These are phyloP conservation scores for Rhinophrynus dorsalis DNA, from an alignment of 2,797 vertebrate species.

Conservation along the genomic window DNA sequence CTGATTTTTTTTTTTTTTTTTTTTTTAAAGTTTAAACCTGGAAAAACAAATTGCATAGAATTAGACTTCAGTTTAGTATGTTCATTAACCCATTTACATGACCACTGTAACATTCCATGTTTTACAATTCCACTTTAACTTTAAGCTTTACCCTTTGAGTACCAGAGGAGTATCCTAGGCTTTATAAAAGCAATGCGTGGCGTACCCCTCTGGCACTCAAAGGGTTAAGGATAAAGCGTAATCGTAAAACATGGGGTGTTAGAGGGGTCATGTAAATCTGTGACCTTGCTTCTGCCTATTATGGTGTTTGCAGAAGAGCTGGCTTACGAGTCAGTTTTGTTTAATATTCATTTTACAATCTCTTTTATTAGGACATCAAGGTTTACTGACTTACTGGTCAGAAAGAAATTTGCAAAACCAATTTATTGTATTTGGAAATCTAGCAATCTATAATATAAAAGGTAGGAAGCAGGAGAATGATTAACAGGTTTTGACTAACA, in stretches of 20 bases:
- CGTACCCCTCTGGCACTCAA: no score
- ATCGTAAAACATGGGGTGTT: background rate
- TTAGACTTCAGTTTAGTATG: no score
- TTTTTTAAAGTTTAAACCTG: no score
- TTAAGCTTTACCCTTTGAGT: no score
- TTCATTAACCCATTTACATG: no score
- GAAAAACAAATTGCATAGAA: no score
- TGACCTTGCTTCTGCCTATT: conserved; percentile 11
- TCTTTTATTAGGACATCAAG: conserved; percentile 19
- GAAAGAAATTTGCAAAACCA: conserved; percentile 5
- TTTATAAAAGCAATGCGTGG: no score
- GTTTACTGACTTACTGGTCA: conserved; percentile 14
- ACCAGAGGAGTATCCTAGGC: no score
- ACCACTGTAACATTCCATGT: no score
- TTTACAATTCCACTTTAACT: no score
- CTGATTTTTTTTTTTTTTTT: no score
- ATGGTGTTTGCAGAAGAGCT: background rate
- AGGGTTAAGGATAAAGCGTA: background rate
- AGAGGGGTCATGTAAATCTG: background rate
- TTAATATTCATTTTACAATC: conserved; percentile 20
- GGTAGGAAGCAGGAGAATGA: conserved; percentile 9
- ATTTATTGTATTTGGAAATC: conserved; percentile 27
- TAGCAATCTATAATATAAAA: conserved; percentile 9
- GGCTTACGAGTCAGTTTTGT: background rate
- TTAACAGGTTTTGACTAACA: conserved; percentile 10